Conservation (phyloP, 23 tunicate genomes). For the Diplosoma virens region DNA sequence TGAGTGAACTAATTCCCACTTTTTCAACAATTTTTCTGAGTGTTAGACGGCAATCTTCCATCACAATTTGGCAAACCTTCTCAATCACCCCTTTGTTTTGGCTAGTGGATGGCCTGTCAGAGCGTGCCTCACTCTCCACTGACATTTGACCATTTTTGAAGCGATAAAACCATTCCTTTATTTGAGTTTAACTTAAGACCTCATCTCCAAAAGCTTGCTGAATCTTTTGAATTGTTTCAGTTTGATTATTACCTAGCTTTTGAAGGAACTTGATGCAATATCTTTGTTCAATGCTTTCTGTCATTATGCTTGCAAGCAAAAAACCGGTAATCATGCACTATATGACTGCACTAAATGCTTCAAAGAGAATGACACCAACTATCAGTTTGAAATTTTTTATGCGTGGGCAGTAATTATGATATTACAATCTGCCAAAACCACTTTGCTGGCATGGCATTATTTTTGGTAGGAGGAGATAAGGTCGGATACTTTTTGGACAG, state of each 20-base stretch:
- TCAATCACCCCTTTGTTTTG: slow-evolving; percentile 27
- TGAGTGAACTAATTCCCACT: slow-evolving; percentile 24
- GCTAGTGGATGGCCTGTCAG: slow-evolving; percentile 30
- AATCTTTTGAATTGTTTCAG: slow-evolving; percentile 31
- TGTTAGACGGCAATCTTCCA: slow-evolving; percentile 14
- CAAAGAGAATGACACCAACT: slow-evolving; percentile 7
- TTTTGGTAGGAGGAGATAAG: too few relatives aligned
- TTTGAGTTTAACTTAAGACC: slow-evolving; percentile 29
- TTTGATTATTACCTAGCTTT: slow-evolving; percentile 29
- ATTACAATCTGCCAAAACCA: too few relatives aligned
- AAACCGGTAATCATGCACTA: slow-evolving; percentile 18
- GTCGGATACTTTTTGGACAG: too few relatives aligned
- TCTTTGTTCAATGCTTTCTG: not conserved
- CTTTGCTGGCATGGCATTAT: too few relatives aligned
- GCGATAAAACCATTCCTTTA: slow-evolving; percentile 31
- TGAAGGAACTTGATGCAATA: slow-evolving; percentile 30
- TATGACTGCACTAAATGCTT: slow-evolving; percentile 18
- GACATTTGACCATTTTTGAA: slow-evolving; percentile 26
- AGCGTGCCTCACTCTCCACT: slow-evolving; percentile 24
- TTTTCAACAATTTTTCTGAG: slow-evolving; percentile 7
- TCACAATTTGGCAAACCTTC: slow-evolving; percentile 3
- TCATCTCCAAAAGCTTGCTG: slow-evolving; percentile 43
- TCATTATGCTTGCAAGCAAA: not conserved
- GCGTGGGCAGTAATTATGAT: too few relatives aligned
- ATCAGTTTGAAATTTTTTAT: too few relatives aligned